These are phyloP conservation scores for Actinia tenebrosa DNA, from an alignment of 64 coral and sea anemone genomes.

Conservation along the genomic window DNA sequence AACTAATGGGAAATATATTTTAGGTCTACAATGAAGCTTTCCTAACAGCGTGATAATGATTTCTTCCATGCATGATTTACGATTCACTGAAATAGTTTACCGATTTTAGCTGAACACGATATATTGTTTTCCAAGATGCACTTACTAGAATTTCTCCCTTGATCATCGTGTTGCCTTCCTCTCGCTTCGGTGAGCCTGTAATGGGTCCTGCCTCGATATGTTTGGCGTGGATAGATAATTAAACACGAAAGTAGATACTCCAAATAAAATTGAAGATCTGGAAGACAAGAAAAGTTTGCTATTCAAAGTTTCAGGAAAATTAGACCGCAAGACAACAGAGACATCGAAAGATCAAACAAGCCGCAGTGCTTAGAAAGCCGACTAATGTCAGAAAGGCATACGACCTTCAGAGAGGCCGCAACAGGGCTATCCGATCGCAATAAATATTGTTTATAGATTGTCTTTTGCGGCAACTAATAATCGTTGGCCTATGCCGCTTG, in stretches of 20 bases:
- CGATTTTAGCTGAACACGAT: not conserved
- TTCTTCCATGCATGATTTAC: not conserved
- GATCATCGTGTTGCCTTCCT: not conserved
- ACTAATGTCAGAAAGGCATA: slow-evolving; percentile 24
- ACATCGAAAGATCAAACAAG: not conserved
- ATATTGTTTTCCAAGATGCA: slow-evolving; percentile 1
- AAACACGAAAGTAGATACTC: slow-evolving; percentile 21
- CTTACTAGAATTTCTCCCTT: slow-evolving; percentile 8
- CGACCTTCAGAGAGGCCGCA: slow-evolving; percentile 10
- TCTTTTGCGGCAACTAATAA: slow-evolving; percentile 23
- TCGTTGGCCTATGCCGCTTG: slow-evolving; percentile 5
- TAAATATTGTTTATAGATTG: slow-evolving; percentile 28
- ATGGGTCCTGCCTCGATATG: not conserved
- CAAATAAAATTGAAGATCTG: slow-evolving; percentile 5
- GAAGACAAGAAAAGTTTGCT: slow-evolving; percentile 11
- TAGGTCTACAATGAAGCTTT: not conserved
- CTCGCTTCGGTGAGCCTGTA: not conserved
- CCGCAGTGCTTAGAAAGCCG: slow-evolving; percentile 6
- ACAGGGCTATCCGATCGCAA: slow-evolving; percentile 21
- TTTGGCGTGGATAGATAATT: slow-evolving; percentile 1
- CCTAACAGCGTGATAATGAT: not conserved
- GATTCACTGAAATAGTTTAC: not conserved
- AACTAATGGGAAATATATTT: not conserved
- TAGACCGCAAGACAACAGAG: slow-evolving; percentile 25
- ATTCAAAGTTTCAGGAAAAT: slow-evolving; percentile 29